These are phyloP conservation scores for Noctuana brunneofusca DNA, from an alignment of 2,888 invertebrate genomes.

Conservation along the genomic window DNA sequence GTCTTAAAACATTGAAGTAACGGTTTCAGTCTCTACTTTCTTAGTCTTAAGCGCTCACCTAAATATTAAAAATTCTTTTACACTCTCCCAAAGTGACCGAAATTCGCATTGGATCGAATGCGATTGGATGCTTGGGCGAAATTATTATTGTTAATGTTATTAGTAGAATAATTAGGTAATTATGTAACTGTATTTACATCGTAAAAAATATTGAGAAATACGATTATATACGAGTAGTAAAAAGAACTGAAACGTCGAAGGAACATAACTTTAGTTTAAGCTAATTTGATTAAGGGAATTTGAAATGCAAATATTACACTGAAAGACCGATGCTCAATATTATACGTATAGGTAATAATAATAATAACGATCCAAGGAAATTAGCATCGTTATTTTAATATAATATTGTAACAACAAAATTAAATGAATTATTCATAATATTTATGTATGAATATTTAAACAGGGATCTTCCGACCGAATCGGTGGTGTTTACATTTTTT, in stretches of 20 bases:
- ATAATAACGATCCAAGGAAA: neutral
- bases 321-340: too few species aligned
- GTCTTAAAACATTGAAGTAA: slow-evolving; percentile 9
- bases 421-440: slow-evolving; percentile 17
- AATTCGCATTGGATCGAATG: neutral
- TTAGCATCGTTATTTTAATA: neutral
- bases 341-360: too few species aligned
- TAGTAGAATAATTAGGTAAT: too few species aligned
- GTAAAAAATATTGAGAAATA: neutral
- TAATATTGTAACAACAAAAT: neutral
- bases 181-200: neutral
- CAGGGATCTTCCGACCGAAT: slow-evolving; percentile 3
- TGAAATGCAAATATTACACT: too few species aligned
- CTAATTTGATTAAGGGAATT: too few species aligned
- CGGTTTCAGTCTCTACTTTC: slow-evolving; percentile 12
- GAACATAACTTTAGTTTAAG: too few species aligned
- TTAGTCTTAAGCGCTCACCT: neutral
- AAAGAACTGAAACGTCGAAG: too few species aligned
- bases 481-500: slow-evolving; percentile 43
- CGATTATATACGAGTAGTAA: too few species aligned
- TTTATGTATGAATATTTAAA: neutral
- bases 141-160: neutral
- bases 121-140: neutral
- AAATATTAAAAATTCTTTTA: neutral
- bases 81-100: neutral